Base-by-base conservation (phyloP, 2,888 invertebrate genomes). In the Amphipyra tragopoginis region DNA sequence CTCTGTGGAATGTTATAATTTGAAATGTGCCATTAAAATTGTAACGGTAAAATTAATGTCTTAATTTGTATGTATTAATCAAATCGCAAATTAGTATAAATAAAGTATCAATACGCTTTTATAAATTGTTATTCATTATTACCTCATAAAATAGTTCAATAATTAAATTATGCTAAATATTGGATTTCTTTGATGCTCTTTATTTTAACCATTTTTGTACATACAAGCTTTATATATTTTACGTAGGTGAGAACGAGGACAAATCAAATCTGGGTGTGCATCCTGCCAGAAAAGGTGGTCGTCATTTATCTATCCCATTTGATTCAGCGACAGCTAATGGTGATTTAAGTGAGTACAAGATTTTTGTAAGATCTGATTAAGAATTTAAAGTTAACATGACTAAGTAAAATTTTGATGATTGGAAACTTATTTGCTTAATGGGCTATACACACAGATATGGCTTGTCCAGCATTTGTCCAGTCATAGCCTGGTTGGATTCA, bases 301-400 rank as follows among this genome's bases (percentile, higher is more conserved):
- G 93, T 39, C 92, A 93, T 86, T 89, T 94, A 71, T 94, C 94
- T 70, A 87, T 94, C 84, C 93, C 94, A 71, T 93, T 93, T 86
- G 93, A 93, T 82, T 86, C 93, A 55, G 70, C 92, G 63, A 85
- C 92, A 67, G 81, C 90, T 71, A 94, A 93, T 88, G 93, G 94
- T 80, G 93, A 93, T 76, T 69, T 93, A 86, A 87, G 93, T 93
- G 81, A 93, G 93, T 93, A 85, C 63, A 66, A 57, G 39, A 53
- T 67, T 65, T 52, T 53, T 64, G 49, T 33, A 50, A 55, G 45
- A 60, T 45, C 2, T 6, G 7, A 42, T 5, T 1, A 0, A 13
- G 15, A 21, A 7, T 14, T 48, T 36, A 38, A 36, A 36, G 9
- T 10, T 8, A 9, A 33, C 33, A 9, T 33, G 33, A 33, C 9